Base-by-base conservation (phyloP, 1,140 invertebrate genomes). In the Trachymyrmex septentrionalis region DNA sequence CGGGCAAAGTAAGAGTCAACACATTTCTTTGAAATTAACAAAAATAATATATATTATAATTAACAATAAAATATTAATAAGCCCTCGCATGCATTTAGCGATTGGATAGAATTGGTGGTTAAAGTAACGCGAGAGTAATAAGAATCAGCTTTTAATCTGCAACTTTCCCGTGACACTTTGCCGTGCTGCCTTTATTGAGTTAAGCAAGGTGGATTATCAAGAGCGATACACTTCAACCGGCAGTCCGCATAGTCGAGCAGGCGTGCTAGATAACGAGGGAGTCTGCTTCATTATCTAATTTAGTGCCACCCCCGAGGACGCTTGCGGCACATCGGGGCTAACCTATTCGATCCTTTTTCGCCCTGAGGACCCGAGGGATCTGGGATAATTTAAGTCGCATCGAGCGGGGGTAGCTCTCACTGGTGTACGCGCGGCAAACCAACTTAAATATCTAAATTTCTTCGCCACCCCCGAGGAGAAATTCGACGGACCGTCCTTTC, bases 281-380 rank as follows among this genome's bases (percentile, higher is more conserved):
- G 80, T 61, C 80, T 61, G 80, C 80, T 84, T 84, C 80, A 84
- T 84, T 84, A 84, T 84, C 80, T 84, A 84, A 84, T 86, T 87
- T 80, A 67, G 71, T 67, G 64, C 50, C 24, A 71, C 48, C 59
- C 86, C 57, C 50, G 66, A 73, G 80, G 53, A 76, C 69, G 63
- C 81, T 89, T 61, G 88, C 50, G 85, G 55, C 78, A 57, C 66
- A 87, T 87, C 75, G 53, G 76, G 53, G 76, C 64, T 86, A 69
- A 86, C 85, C 85, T 53, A 80, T 69, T 71, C 76, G 73, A 67
- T 85, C 61, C 80, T 75, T 78, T 80, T 67, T 80, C 67, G 67
- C 73, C 64, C 69, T 69, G 59, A 57, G 38, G 5, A 19, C 59
- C 64, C 44, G 16, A 2, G 50, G 64, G 86, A 69, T 30, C 27